These are phyloP conservation scores for Acomys russatus DNA, from an alignment of 2,797 vertebrate genomes.

Conservation along the genomic window DNA sequence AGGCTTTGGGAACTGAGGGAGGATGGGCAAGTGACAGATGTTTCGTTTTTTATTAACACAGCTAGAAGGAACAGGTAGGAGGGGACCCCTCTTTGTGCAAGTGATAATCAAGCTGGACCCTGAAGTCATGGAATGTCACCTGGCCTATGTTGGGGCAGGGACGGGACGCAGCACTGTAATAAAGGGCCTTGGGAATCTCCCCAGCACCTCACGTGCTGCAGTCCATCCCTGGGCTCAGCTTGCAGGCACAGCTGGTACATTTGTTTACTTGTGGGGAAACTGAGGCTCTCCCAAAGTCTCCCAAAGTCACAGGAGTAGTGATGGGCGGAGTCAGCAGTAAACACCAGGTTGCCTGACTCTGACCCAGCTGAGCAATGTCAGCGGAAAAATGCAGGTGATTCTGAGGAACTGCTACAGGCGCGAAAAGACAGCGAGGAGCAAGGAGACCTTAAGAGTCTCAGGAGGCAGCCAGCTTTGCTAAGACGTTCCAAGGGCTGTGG, in stretches of 20 bases:
- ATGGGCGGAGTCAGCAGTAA: not conserved
- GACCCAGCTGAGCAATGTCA: not conserved
- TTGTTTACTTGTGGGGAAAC: not conserved
- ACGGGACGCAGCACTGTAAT: not conserved
- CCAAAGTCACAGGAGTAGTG: not conserved
- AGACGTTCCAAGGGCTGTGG: slow-evolving; percentile 12
- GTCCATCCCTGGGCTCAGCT: not conserved
- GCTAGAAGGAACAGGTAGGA: not conserved
- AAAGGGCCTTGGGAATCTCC: not conserved
- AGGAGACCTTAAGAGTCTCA: not conserved
- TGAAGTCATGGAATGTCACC: not conserved
- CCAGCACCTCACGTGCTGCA: not conserved
- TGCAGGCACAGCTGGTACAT: not conserved
- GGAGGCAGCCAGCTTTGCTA: not conserved
- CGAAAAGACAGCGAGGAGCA: not conserved
- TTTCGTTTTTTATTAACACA: not conserved
- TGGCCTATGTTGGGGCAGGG: not conserved
- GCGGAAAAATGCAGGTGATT: not conserved
- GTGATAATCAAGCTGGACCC: not conserved
- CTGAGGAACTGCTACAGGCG: not conserved
- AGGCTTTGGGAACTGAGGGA: not conserved
- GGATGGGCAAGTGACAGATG: not conserved
- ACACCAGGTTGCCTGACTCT: not conserved
- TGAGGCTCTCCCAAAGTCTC: not conserved
- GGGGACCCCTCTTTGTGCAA: not conserved